Evolutionary conservation across 2,797 vertebrate species (phyloP).

Genomic region (Dermochelys coriacea): DNA sequence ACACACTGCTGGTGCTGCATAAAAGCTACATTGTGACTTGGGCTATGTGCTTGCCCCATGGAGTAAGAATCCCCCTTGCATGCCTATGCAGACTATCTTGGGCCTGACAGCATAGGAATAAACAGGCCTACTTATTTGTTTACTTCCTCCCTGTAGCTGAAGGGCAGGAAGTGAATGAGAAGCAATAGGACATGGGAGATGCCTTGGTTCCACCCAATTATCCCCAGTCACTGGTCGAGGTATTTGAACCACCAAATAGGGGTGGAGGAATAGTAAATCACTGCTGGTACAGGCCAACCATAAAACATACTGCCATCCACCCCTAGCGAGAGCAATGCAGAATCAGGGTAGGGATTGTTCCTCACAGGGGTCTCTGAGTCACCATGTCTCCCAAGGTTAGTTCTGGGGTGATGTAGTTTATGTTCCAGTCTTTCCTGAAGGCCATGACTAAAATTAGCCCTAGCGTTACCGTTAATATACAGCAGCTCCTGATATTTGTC

Average conservation of each 20-base stretch:
- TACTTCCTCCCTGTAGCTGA: background rate
- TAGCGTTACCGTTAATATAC: background rate
- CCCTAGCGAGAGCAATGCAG: background rate
- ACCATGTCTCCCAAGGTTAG: background rate
- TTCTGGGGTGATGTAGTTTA: background rate
- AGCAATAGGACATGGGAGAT: background rate
- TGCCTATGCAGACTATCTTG: background rate
- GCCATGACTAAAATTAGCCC: background rate
- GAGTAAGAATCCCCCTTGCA: background rate
- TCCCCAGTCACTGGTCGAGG: background rate
- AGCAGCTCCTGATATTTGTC: background rate
- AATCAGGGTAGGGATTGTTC: background rate
- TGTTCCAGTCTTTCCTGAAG: background rate
- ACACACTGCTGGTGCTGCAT: background rate
- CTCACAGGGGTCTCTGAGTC: background rate
- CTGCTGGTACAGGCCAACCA: background rate
- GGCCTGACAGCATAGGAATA: background rate
- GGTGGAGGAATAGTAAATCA: background rate
- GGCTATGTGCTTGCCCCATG: background rate
- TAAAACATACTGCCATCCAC: background rate
- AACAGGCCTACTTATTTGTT: background rate
- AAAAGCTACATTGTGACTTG: background rate
- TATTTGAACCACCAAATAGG: background rate
- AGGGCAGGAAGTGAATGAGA: background rate
- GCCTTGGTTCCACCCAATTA: background rate